Evolutionary conservation across 2,113 vertebrate species (phyloP).

Genomic region (Aspiorhynchus laticeps): DNA sequence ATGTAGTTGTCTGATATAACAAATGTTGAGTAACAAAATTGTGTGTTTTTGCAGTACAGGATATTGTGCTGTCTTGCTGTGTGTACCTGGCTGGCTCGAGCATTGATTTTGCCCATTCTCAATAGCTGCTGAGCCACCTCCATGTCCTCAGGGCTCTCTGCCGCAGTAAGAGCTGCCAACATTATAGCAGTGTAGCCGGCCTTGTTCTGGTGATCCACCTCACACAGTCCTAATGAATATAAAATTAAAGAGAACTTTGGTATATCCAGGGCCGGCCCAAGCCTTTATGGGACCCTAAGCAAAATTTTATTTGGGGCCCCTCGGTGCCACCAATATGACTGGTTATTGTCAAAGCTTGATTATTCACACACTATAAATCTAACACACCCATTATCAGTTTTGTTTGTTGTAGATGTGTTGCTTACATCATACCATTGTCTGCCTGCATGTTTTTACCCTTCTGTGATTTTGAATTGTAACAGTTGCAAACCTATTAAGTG

Average conservation of each 20-base stretch:
- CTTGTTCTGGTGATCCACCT: slow-evolving; percentile 89
- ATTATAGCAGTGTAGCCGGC: slow-evolving; percentile 95
- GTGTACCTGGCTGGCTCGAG: slow-evolving; percentile 87
- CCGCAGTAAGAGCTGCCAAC: slow-evolving; percentile 89
- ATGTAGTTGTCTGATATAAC: not conserved
- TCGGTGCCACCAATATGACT: too few species aligned
- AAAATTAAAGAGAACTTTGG: not conserved
- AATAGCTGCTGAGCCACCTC: slow-evolving; percentile 89
- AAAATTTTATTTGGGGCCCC: too few species aligned
- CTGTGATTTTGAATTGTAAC: too few species aligned
- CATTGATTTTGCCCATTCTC: slow-evolving; percentile 86
- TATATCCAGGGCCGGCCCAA: too few species aligned
- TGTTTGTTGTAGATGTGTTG: too few species aligned
- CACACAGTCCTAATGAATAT: slow-evolving; percentile 71
- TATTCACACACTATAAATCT: too few species aligned
- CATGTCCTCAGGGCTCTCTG: slow-evolving; percentile 88
- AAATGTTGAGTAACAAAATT: not conserved
- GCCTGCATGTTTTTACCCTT: too few species aligned
- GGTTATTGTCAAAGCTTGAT: too few species aligned
- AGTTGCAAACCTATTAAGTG: too few species aligned
- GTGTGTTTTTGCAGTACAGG: not conserved
- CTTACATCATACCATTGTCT: too few species aligned
- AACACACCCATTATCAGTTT: too few species aligned
- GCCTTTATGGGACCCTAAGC: too few species aligned
- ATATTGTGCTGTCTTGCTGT: not conserved